Percentiles rank a stretch among this genome's conserved stretches.
Conservation (phyloP, 2,888 invertebrate genomes). For the Drosophila affinis region DNA sequence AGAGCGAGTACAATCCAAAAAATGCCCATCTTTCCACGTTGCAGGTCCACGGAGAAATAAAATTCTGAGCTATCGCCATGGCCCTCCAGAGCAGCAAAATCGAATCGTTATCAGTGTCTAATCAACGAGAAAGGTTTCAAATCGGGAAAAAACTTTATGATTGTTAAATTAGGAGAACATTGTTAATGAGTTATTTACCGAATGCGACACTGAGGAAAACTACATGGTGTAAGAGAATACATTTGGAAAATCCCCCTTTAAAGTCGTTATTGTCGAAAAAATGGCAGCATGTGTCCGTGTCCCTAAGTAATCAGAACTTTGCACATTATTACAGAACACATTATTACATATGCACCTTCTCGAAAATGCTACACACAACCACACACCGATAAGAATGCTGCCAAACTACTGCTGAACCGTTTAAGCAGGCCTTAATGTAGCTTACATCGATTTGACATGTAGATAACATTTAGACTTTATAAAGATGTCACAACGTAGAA, state of each 20-base stretch:
- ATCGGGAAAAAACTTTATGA: conserved; percentile 21
- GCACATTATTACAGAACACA: not conserved
- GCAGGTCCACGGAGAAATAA: conserved; percentile 24
- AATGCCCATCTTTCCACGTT: conserved; percentile 49
- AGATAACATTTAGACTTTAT: not conserved
- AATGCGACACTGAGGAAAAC: conserved; percentile 1
- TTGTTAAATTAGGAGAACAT: conserved; percentile 2
- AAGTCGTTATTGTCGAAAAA: no score
- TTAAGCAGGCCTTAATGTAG: not conserved
- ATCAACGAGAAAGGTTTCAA: conserved; percentile 20
- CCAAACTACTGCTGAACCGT: not conserved
- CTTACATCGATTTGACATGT: not conserved
- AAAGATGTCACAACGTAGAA: no score
- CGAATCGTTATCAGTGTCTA: conserved; percentile 32
- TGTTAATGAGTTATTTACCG: conserved; percentile 26
- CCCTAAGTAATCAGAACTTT: no score
- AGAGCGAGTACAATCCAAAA: conserved; percentile 24
- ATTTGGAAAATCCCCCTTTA: not conserved
- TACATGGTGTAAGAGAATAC: not conserved
- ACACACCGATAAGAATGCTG: not conserved
- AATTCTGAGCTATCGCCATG: not conserved
- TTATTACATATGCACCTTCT: no score
- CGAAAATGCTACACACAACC: not conserved
- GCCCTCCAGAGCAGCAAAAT: conserved; percentile 18
- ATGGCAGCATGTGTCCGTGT: no score